Percentiles rank a stretch among this genome's conserved stretches.
phyloP scores from a whole-genome alignment of 1,140 invertebrate species.

The Drosophila kohkoa region DNA sequence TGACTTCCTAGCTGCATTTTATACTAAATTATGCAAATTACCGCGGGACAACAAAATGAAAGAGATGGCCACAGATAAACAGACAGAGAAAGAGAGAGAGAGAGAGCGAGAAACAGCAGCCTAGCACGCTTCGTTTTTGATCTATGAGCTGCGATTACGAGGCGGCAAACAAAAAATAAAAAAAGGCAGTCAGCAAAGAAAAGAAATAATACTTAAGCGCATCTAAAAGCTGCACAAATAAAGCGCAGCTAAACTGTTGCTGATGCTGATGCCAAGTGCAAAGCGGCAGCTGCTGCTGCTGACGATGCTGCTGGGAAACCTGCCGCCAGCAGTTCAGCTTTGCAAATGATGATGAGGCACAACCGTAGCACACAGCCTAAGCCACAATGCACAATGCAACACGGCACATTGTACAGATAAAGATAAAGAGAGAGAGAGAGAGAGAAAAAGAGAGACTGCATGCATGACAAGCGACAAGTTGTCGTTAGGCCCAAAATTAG shows the following conservation, averaged over 20 bases:
- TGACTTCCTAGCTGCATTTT: conserved; percentile 37
- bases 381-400: conserved; percentile 34
- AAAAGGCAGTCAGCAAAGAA: conserved; percentile 1
- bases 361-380: conserved; percentile 23
- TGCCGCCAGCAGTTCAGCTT: conserved; percentile 56
- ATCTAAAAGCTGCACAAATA: conserved; percentile 75
- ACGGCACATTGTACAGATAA: conserved; percentile 25
- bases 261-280: conserved; percentile 55
- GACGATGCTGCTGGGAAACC: conserved; percentile 39
- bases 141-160: conserved; percentile 52
- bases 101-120: not conserved
- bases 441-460: conserved; percentile 2
- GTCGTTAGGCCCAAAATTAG: conserved; percentile 81
- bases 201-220: conserved; percentile 50
- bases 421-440: too few relatives aligned
- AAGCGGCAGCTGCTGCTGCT: conserved; percentile 56
- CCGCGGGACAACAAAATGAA: conserved; percentile 6
- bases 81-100: not conserved
- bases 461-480: conserved; percentile 78
- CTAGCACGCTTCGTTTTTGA: conserved; percentile 47
- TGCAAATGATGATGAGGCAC: conserved; percentile 79
- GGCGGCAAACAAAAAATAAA: conserved; percentile 42
- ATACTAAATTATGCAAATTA: conserved; percentile 46
- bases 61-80: not conserved
- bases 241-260: conserved; percentile 58